These are phyloP conservation scores for Telmatherina bonti DNA, from an alignment of 2,797 vertebrate genomes.

Conservation along the genomic window DNA sequence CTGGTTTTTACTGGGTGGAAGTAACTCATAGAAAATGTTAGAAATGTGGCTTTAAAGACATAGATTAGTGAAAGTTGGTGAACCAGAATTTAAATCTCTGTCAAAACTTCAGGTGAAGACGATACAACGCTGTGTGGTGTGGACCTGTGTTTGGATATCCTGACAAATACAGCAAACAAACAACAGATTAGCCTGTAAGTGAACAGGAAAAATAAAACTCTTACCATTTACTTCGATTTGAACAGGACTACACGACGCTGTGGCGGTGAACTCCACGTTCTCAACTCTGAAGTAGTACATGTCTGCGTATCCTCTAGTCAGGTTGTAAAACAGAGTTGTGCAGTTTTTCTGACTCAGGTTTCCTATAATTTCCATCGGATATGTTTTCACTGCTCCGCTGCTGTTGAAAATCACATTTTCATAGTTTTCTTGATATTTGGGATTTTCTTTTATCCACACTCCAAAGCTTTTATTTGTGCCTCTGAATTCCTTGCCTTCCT, in stretches of 20 bases:
- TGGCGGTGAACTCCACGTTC: neutral
- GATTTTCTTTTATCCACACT: neutral
- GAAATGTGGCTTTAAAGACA: too few relatives aligned
- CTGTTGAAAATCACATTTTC: conserved; percentile 5
- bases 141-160: too few relatives aligned
- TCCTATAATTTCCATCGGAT: neutral
- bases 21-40: too few relatives aligned
- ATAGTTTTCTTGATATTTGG: rapidly evolving
- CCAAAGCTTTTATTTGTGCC: rapidly evolving
- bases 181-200: too few relatives aligned
- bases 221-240: neutral
- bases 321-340: conserved; percentile 2
- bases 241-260: neutral
- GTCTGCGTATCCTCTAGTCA: neutral
- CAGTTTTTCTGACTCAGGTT: neutral
- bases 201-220: neutral
- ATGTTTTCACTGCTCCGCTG: neutral
- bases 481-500: conserved; percentile 9
- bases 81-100: too few relatives aligned
- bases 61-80: too few relatives aligned
- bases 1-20: too few relatives aligned
- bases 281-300: neutral
- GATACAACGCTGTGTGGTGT: too few relatives aligned
- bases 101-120: too few relatives aligned
- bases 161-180: neutral